Percentiles rank a stretch among this genome's conserved stretches.
phyloP scores from a whole-genome alignment of 2,113 vertebrate genomes.

The Balaenoptera acutorostrata region DNA sequence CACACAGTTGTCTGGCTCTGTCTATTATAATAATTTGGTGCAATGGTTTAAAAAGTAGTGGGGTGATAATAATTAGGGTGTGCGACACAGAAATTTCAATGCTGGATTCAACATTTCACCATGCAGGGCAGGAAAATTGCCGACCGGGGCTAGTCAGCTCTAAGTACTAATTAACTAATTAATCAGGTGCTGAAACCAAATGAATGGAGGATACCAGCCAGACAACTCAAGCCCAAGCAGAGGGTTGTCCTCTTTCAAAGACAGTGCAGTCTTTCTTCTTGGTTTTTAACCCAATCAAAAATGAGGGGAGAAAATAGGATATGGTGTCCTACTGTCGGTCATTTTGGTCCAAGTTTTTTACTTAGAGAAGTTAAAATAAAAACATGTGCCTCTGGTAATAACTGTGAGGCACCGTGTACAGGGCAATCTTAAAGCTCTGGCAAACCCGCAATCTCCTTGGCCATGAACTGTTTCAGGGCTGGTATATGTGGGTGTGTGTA shows the following conservation, averaged over 20 bases:
- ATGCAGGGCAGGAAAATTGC: slow-evolving; percentile 56
- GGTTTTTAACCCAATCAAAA: slow-evolving; percentile 59
- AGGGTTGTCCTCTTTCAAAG: slow-evolving; percentile 53
- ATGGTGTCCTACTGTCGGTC: slow-evolving; percentile 4
- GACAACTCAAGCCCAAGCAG: slow-evolving; percentile 54
- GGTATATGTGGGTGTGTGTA: background rate
- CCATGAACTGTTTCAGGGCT: background rate
- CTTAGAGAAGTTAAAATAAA: slow-evolving; percentile 55
- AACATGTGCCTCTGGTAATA: slow-evolving; percentile 33
- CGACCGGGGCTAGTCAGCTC: background rate
- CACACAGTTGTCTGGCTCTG: slow-evolving; percentile 59
- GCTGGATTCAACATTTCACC: slow-evolving; percentile 42
- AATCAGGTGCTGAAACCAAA: slow-evolving; percentile 69
- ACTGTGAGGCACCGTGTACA: background rate
- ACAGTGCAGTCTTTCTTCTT: slow-evolving; percentile 62
- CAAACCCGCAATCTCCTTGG: background rate
- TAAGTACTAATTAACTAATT: slow-evolving; percentile 73
- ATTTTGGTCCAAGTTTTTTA: slow-evolving; percentile 39
- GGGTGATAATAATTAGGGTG: slow-evolving; percentile 68
- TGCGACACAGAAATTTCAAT: slow-evolving; percentile 39
- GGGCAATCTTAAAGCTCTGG: background rate
- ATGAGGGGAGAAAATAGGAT: slow-evolving; percentile 12
- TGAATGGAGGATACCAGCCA: slow-evolving; percentile 66
- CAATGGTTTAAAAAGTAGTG: slow-evolving; percentile 35
- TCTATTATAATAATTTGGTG: slow-evolving; percentile 53